Evolutionary conservation across 2,113 vertebrate species (phyloP).

Genomic region (Paramisgurnus dabryanus): DNA sequence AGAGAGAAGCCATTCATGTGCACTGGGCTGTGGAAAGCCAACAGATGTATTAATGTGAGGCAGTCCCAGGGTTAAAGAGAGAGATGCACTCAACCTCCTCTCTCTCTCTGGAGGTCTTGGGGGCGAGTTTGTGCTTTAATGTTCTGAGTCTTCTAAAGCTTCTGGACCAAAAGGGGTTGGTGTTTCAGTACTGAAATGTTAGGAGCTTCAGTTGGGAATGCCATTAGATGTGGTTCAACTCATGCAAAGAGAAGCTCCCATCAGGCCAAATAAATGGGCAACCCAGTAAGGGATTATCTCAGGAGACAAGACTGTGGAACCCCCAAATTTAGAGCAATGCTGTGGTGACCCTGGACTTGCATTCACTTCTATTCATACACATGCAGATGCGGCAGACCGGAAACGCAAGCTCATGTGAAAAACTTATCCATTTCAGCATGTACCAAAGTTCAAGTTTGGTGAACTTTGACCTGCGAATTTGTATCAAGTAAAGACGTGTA

Average conservation of each 20-base stretch:
- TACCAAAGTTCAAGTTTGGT: neutral
- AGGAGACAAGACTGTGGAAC: neutral
- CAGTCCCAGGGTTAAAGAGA: slow-evolving; percentile 33
- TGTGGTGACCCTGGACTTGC: no score
- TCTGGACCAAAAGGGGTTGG: neutral
- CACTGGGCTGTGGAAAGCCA: slow-evolving; percentile 75
- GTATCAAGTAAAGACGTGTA: neutral
- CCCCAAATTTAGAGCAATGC: neutral
- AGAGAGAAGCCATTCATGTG: slow-evolving; percentile 74
- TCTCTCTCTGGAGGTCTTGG: neutral
- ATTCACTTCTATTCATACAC: no score
- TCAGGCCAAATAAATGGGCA: neutral
- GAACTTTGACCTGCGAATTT: neutral
- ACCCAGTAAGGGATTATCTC: neutral
- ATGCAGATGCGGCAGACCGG: no score
- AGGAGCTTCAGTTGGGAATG: neutral
- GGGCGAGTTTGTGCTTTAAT: slow-evolving; percentile 19
- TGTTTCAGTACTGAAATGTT: neutral
- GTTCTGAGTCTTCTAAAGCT: slow-evolving; percentile 2
- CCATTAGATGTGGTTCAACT: neutral
- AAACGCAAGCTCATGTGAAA: no score
- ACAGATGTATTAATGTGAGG: slow-evolving; percentile 73
- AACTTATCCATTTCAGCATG: neutral
- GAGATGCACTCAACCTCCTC: slow-evolving; percentile 26
- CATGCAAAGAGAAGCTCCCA: no score